Base-by-base conservation (phyloP, 2,113 vertebrate species). In the Tringa solitaria region DNA sequence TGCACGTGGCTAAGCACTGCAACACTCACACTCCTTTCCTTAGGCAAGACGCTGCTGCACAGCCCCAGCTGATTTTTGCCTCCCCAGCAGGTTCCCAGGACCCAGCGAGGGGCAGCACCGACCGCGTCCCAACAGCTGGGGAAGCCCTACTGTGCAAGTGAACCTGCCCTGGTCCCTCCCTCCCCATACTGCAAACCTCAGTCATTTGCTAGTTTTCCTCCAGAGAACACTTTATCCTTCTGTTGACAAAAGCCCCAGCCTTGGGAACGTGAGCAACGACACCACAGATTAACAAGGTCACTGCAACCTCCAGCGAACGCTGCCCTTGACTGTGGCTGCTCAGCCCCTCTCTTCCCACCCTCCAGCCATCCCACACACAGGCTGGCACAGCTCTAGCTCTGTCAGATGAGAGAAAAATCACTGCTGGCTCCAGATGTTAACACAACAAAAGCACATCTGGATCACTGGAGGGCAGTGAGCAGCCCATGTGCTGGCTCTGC, bases 111-210 rank as follows among this genome's bases (percentile, higher is more conserved):
- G 21, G 30, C 39, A 81, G 64, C 30, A 68, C 2, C 37, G 11
- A 4, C 24, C 27, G 32, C 2, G 0, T n/a, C 59, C 65, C 8
- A 0, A 21, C 3, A 0, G 11, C 30, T 4, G 8, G 13, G 8
- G 37, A 63, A 60, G 48, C 9, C 23, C 33, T 43, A 6, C 48
- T 60, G 39, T 37, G 22, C 20, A 16, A 37, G 37, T 32, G 27
- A 70, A 60, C 50, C 51, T 56, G 39, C 9, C 59, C 48, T 0
- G 0, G 28, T 19, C 45, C 82, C 18, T 41, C 64, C 46, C 23
- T 32, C 50, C 39, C n/a, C 5, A 2, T 50, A 21, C 64, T 23
- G 10, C 32, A 41, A 41, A 14, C 26, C 88, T 35, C 69, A 24
- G 33, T 3, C 14, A 7, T 21, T 48, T 37, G 37, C 37, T 74